Base-by-base conservation (phyloP, 2,888 invertebrate genomes). In the Drosophila gaucha region DNA sequence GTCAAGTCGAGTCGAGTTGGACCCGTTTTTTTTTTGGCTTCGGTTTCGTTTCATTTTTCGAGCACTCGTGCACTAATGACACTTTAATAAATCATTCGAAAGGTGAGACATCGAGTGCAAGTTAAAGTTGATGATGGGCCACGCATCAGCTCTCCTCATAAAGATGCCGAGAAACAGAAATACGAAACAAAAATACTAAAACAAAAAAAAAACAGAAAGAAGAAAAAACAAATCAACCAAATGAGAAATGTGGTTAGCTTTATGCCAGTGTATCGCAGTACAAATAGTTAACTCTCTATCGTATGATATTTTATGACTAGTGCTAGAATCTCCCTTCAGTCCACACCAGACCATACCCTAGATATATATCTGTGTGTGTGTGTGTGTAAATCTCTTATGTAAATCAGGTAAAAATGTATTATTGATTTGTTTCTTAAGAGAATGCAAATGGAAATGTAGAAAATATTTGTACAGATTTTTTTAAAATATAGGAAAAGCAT, bases 11-110 rank as follows among this genome's bases (percentile, higher is more conserved):
- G 67, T 30, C 68, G 24, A 43, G 72, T 55, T 68, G 67, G 63
- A 65, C 51, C 57, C 52, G 62, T 46, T 46, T 46, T 31, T 4
- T 39, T 67, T 52, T 66, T 46, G 63, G 67, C 55, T 77, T 87
- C 82, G 84, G 88, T 83, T 78, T 85, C 84, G 86, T 88, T 85
- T 85, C 78, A 85, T 88, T 84, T 83, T 73, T 84, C 76, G 68
- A 79, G 59, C 80, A 74, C 78, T 86, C 80, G 89, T 79, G 85
- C 84, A 86, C 89, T 89, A 90, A 90, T 90, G 89, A 90, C 90
- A 90, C 88, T 82, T 88, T 82, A 90, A 90, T 90, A 90, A 90
- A 90, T 90, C 90, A 90, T 90, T 89, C 78, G 89, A 90, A 89
- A 90, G 90, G 90, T 90, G 90, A 89, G 90, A 90, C 89, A 80